Evolutionary conservation across 2,113 vertebrate genomes (phyloP), one percentile per base, ranked within the genome.

Genomic region (Mastomys coucha): DNA sequence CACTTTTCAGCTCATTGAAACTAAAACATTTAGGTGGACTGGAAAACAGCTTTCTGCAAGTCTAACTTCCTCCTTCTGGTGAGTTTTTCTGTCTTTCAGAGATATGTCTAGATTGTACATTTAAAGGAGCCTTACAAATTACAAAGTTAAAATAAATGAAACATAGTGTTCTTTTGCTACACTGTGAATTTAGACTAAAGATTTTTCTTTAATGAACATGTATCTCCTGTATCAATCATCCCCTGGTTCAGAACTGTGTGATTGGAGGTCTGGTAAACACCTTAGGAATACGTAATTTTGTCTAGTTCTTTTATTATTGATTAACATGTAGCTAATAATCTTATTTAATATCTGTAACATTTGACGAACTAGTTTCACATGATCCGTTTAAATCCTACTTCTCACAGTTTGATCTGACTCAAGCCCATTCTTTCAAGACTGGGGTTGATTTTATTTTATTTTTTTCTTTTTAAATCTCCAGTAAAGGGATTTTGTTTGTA

Each of bases 401-500:
- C 31, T 60, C 49, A 9, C 7, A 1, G 11, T 77, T 58, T 82
- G 51, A 82, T 58, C 19, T 11, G 16, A 69, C 12, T 87, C 31
- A 49, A 53, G 56, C 9, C 16, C 69, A 14, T 49, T 92, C 84
- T 92, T 95, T 87, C 58, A 94, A 91, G 90, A 84, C 51, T 36
- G 5, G 67, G 75, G 42, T 76, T 93, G n/a, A 28, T 67, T 69
- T 31, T n/a, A 33, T 65, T 90, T 42, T 67, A 13, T 67, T 26
- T 67, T n/a, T 78, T 95, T 51, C 42, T 78, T 58, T 67, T 51
- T 31, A 0, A 60, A 63, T 89, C 56, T 81, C 39, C 26, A 92
- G 65, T 81, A 85, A 97, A 97, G 96, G 51, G 92, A 86, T 95
- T 97, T 91, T 98, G 92, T 97, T 92, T 95, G 72, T 88, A 92